phyloP scores from a whole-genome alignment of 2,113 vertebrate genomes.

The Anseranas semipalmata region DNA sequence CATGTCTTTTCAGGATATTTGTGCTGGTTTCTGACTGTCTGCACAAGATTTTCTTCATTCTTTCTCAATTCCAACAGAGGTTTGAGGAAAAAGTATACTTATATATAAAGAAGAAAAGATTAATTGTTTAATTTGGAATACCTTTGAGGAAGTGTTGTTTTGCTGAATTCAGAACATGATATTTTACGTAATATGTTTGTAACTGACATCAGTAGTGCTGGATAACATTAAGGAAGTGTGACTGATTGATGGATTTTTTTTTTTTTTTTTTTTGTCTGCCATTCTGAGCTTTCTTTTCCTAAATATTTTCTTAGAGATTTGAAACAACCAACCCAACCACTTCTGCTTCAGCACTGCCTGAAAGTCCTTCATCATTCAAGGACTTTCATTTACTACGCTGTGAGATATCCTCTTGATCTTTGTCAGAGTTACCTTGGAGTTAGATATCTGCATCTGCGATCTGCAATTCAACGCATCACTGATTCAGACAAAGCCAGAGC shows the following conservation, averaged over 20 bases:
- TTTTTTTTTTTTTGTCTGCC: background rate
- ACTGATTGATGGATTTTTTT: background rate
- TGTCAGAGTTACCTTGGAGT: background rate
- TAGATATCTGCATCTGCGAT: background rate
- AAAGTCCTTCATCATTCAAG: background rate
- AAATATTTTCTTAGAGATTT: background rate
- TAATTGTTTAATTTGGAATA: background rate
- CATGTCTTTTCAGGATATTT: background rate
- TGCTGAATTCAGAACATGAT: background rate
- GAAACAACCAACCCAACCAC: background rate
- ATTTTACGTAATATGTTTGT: background rate
- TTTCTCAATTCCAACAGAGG: background rate
- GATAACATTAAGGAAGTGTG: background rate
- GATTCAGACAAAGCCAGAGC: background rate
- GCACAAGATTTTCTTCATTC: background rate
- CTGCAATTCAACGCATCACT: background rate
- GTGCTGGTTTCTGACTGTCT: background rate
- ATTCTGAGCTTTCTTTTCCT: background rate
- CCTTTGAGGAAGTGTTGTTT: background rate
- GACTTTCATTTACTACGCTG: rapidly evolving
- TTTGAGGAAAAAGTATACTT: background rate
- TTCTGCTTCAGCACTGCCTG: background rate
- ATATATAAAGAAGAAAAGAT: background rate
- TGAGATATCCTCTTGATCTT: background rate
- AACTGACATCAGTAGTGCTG: background rate